Percentiles rank a stretch among this genome's conserved stretches.
Evolutionary conservation across 2,113 vertebrate genomes (phyloP).

Genomic region (Ptilorrhoa leucosticta): DNA sequence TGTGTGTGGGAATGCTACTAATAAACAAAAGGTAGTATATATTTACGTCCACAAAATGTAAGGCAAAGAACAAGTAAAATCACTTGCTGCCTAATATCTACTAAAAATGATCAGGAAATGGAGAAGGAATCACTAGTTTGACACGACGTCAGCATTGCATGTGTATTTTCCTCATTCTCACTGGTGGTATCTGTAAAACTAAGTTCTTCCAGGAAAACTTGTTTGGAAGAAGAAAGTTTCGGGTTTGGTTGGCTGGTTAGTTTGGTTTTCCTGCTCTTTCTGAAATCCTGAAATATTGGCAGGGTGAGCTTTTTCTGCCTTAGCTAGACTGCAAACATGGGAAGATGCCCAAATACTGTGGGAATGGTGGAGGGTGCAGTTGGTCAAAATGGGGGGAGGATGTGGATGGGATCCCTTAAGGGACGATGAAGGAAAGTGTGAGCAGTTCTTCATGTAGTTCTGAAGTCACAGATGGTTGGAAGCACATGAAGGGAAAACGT

Average conservation of each 20-base stretch:
- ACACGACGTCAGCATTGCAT: neutral
- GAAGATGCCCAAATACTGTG: neutral
- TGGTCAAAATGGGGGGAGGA: neutral
- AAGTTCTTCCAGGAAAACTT: neutral
- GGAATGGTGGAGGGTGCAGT: accelerated
- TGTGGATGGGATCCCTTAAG: neutral
- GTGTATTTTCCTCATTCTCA: neutral
- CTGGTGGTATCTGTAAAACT: neutral
- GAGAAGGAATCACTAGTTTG: neutral
- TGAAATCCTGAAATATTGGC: neutral
- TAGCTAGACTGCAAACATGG: neutral
- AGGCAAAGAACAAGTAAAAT: neutral
- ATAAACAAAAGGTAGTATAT: neutral
- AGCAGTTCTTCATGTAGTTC: neutral
- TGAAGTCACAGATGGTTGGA: neutral
- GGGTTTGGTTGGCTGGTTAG: neutral
- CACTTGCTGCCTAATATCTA: neutral
- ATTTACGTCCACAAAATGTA: neutral
- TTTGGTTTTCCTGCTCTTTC: neutral
- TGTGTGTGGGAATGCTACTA: neutral
- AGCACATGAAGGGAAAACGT: neutral
- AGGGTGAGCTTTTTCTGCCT: neutral
- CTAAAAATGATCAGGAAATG: neutral
- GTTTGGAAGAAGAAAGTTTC: neutral
- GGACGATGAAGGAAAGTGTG: neutral